Percentiles rank a stretch among this genome's conserved stretches.
Conservation (phyloP, 2,888 invertebrate genomes). For the Lymantria dispar region DNA sequence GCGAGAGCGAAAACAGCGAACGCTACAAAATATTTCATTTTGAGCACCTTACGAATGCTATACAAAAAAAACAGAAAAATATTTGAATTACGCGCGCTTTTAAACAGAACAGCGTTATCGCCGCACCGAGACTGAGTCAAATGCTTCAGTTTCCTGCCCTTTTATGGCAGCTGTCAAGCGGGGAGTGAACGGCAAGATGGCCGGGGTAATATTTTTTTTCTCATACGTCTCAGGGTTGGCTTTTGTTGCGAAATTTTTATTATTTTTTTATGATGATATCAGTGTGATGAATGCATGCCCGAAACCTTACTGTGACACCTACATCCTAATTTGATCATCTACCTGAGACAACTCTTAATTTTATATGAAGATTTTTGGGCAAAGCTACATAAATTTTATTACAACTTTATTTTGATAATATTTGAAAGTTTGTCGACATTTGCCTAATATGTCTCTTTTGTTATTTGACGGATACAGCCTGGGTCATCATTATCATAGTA, state of each 20-base stretch:
- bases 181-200: slow-evolving; percentile 64
- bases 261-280: slow-evolving; percentile 38
- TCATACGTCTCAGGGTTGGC: slow-evolving; percentile 51
- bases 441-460: neutral
- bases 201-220: slow-evolving; percentile 33
- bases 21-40: slow-evolving; percentile 82
- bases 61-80: slow-evolving; percentile 40
- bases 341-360: neutral
- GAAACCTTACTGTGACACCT: slow-evolving; percentile 5
- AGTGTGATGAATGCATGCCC: slow-evolving; percentile 6
- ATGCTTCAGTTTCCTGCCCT: slow-evolving; percentile 53
- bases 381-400: neutral
- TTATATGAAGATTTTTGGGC: neutral
- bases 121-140: slow-evolving; percentile 69
- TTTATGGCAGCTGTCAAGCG: slow-evolving; percentile 58
- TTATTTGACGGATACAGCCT: neutral
- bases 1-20: slow-evolving; percentile 78
- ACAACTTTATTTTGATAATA: neutral
- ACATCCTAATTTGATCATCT: slow-evolving; percentile 5
- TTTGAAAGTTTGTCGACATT: neutral
- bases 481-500: neutral
- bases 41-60: slow-evolving; percentile 52
- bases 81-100: slow-evolving; percentile 48
- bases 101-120: slow-evolving; percentile 52
- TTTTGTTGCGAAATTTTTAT: slow-evolving; percentile 52